Evolutionary conservation across 2,113 vertebrate genomes (phyloP).

Genomic region (Solenodon paradoxus): DNA sequence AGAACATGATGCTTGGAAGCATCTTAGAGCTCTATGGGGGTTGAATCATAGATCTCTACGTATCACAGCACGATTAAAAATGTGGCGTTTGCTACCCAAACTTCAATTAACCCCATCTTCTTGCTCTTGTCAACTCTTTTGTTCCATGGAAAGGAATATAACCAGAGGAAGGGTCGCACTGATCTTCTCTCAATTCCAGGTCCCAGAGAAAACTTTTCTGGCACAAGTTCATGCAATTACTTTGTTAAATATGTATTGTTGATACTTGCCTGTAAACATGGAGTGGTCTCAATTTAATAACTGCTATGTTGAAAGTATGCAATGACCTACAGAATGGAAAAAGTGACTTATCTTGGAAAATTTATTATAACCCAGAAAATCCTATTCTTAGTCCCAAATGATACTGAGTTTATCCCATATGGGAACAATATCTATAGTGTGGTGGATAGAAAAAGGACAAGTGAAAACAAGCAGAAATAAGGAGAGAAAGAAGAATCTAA

Average conservation of each 20-base stretch:
- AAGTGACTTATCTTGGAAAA: background rate
- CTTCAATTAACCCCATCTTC: background rate
- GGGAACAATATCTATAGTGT: background rate
- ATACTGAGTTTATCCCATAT: background rate
- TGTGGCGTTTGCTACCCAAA: too few species aligned
- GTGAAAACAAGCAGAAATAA: background rate
- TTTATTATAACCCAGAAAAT: background rate
- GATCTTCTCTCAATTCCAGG: background rate
- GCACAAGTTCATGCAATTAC: background rate
- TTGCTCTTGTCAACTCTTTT: background rate
- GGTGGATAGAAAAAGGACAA: background rate
- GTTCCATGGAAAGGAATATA: rapidly evolving
- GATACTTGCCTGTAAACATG: background rate
- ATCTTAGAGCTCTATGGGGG: background rate
- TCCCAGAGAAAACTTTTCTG: background rate
- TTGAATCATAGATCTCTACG: background rate
- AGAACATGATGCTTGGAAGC: background rate
- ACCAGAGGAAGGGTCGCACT: rapidly evolving
- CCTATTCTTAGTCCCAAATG: background rate
- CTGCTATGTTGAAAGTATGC: background rate
- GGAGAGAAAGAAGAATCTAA: too few species aligned
- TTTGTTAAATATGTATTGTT: background rate
- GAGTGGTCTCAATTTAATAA: background rate
- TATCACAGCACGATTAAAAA: background rate
- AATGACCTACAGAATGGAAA: background rate